phyloP scores from a whole-genome alignment of 2,888 invertebrate genomes.

The Lithosia quadra region DNA sequence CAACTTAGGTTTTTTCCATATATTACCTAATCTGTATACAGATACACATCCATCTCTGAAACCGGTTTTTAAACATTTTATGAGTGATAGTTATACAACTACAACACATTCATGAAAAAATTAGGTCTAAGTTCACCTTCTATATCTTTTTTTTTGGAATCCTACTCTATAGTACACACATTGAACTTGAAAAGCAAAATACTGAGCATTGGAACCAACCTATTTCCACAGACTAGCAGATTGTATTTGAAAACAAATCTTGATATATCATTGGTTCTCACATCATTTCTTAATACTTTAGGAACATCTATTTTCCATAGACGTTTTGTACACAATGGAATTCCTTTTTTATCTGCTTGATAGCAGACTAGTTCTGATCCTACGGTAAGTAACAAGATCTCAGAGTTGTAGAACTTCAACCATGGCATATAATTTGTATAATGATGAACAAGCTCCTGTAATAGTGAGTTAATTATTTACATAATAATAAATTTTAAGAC shows the following conservation, averaged over 20 bases:
- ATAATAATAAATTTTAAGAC: too few species aligned
- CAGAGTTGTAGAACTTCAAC: constrained; percentile 66
- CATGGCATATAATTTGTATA: constrained; percentile 79
- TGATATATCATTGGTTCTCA: constrained; percentile 80
- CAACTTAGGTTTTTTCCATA: constrained; percentile 58
- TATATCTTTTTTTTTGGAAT: too few species aligned
- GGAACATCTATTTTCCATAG: constrained; percentile 73
- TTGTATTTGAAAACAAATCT: constrained; percentile 73
- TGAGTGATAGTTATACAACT: too few species aligned
- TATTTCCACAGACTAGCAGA: constrained; percentile 77
- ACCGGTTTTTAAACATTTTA: constrained; percentile 31
- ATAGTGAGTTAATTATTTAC: constrained; percentile 28
- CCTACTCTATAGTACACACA: too few species aligned
- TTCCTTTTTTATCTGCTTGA: constrained; percentile 59
- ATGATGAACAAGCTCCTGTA: constrained; percentile 69
- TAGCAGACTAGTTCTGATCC: constrained; percentile 72
- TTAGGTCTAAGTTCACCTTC: too few species aligned
- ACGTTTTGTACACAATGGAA: constrained; percentile 54
- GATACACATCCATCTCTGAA: constrained; percentile 77
- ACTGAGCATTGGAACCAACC: constrained; percentile 56
- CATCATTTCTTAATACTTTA: constrained; percentile 66
- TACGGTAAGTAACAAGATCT: constrained; percentile 65
- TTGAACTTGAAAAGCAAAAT: too few species aligned
- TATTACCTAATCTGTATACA: constrained; percentile 59
- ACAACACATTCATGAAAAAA: background rate